Conservation (phyloP, 1,140 invertebrate genomes). For the Hormaphis cornu region DNA sequence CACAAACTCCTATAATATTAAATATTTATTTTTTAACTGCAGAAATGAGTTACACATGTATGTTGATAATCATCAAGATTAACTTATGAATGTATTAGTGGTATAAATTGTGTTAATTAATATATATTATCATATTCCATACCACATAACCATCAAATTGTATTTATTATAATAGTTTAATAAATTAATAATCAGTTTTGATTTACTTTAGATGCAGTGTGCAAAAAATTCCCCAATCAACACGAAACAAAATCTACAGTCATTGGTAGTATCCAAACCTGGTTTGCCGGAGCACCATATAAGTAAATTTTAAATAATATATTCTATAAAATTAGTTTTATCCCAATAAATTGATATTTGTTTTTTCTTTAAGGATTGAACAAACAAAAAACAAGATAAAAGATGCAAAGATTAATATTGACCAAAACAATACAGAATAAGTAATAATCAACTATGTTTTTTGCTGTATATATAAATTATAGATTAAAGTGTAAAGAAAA, state of each 20-base stretch:
- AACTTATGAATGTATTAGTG: not conserved
- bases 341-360: no score
- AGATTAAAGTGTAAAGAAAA: no score
- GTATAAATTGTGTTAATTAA: not conserved
- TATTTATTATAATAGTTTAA: not conserved
- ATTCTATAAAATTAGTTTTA: no score
- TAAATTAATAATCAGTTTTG: not conserved
- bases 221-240: not conserved
- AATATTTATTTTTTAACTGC: no score
- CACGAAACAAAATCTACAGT: not conserved
- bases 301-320: not conserved
- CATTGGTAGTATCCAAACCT: not conserved
- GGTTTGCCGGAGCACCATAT: not conserved
- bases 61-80: not conserved
- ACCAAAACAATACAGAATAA: no score
- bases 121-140: not conserved
- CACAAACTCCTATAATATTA: no score
- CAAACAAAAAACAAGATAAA: no score
- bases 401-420: no score
- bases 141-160: not conserved
- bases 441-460: no score
- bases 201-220: not conserved
- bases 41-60: no score
- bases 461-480: no score
- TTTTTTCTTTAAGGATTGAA: no score